These are phyloP conservation scores for Suillia variegata DNA, from an alignment of 2,888 invertebrate genomes.

Conservation along the genomic window DNA sequence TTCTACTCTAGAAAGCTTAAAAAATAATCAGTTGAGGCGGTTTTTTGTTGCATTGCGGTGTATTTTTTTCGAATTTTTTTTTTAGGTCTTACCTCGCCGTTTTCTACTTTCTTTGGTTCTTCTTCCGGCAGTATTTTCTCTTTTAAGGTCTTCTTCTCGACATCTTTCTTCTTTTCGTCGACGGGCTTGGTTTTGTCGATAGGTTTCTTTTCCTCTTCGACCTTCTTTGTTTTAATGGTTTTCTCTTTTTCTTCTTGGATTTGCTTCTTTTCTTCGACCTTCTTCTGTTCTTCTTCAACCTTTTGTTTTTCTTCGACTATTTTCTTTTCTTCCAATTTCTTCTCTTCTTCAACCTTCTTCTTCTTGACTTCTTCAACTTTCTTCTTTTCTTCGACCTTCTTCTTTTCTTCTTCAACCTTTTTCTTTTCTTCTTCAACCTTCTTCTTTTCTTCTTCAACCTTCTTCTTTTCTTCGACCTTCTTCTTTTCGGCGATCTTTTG, in stretches of 20 bases:
- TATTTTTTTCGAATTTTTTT: too few relatives aligned
- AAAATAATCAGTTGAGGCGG: too few relatives aligned
- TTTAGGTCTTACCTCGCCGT: slow-evolving; percentile 26
- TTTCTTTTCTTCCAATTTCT: slow-evolving; percentile 61
- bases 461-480: slow-evolving; percentile 22
- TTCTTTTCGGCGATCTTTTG: slow-evolving; percentile 19
- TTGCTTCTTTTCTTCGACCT: slow-evolving; percentile 35
- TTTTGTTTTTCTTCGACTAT: slow-evolving; percentile 62
- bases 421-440: slow-evolving; percentile 7
- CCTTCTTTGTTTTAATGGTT: too few relatives aligned
- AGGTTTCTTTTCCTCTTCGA: slow-evolving; percentile 25
- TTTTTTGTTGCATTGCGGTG: too few relatives aligned
- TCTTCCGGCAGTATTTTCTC: neutral
- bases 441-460: slow-evolving; percentile 22
- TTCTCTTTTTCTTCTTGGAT: neutral
- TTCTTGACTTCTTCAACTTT: slow-evolving; percentile 29
- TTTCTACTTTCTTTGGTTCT: too few relatives aligned
- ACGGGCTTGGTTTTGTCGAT: slow-evolving; percentile 26
- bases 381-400: too few relatives aligned
- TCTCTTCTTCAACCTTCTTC: slow-evolving; percentile 54
- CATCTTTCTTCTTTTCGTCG: slow-evolving; percentile 32
- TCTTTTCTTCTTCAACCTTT: slow-evolving; percentile 6
- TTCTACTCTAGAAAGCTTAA: too few relatives aligned
- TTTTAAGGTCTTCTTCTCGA: slow-evolving; percentile 7
- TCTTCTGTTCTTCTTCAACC: slow-evolving; percentile 51